phyloP scores from a whole-genome alignment of 2,797 vertebrate species.

The Oreochromis grahami region DNA sequence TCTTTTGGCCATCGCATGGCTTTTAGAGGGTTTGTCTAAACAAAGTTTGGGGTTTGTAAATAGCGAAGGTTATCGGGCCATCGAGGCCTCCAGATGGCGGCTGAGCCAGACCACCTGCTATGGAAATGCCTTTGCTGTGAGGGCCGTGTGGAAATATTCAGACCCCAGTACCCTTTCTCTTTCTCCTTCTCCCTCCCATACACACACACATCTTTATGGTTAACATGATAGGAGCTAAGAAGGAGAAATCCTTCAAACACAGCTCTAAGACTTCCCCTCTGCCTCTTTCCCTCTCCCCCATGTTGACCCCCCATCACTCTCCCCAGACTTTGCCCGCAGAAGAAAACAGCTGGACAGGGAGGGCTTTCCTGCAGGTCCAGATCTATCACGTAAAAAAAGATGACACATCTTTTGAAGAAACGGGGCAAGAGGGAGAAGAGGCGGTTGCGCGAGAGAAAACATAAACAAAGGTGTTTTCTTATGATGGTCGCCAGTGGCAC shows the following conservation, averaged over 20 bases:
- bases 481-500: constrained; percentile 62
- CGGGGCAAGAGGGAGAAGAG: constrained; percentile 35
- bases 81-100: constrained; percentile 75
- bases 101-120: constrained; percentile 79
- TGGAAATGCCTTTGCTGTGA: constrained; percentile 69
- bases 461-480: constrained; percentile 69
- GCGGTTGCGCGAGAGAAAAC: constrained; percentile 46
- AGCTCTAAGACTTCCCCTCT: constrained; percentile 11
- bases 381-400: constrained; percentile 60
- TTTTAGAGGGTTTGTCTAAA: constrained; percentile 80
- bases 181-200: constrained; percentile 15
- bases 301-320: constrained; percentile 50
- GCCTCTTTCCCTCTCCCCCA: not conserved
- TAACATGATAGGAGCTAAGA: constrained; percentile 31
- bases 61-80: constrained; percentile 79
- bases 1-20: constrained; percentile 64
- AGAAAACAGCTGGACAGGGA: constrained; percentile 68
- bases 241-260: constrained; percentile 40
- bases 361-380: constrained; percentile 68
- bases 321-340: constrained; percentile 52
- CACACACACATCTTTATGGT: constrained; percentile 18
- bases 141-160: constrained; percentile 44
- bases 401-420: constrained; percentile 67
- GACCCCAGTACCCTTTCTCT: constrained; percentile 7
- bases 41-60: constrained; percentile 79